Conservation (phyloP, 2,797 vertebrate genomes). For the Somateria mollissima region DNA sequence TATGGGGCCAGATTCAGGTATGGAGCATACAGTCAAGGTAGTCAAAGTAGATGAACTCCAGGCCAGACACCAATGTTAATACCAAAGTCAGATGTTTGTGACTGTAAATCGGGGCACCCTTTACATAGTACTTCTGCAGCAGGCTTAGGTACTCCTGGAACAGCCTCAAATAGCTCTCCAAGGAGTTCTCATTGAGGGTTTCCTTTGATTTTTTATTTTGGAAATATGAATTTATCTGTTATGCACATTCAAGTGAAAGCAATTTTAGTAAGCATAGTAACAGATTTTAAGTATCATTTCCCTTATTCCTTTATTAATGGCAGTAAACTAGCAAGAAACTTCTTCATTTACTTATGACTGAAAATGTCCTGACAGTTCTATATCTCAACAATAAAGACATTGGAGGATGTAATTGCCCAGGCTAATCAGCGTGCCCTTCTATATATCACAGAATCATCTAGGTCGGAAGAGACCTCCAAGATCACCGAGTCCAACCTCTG, state of each 20-base stretch:
- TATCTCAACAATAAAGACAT: background rate
- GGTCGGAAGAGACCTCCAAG: no score
- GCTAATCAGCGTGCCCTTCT: background rate
- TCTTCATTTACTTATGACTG: background rate
- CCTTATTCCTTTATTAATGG: background rate
- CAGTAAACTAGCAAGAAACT: background rate
- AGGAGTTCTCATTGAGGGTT: constrained; percentile 91
- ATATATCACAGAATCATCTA: no score
- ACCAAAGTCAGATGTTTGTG: constrained; percentile 92
- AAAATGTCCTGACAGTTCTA: background rate
- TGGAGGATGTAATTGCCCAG: background rate
- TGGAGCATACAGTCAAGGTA: constrained; percentile 86
- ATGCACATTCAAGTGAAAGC: background rate
- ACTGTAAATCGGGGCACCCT: constrained; percentile 93
- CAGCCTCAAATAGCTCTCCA: constrained; percentile 93
- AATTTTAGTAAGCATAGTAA: background rate
- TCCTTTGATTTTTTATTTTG: background rate
- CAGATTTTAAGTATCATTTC: background rate
- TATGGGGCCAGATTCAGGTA: constrained; percentile 96
- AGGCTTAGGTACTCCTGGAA: constrained; percentile 91
- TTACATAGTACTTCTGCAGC: constrained; percentile 93
- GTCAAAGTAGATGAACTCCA: constrained; percentile 93
- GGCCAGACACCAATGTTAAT: constrained; percentile 90
- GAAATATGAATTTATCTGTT: background rate
- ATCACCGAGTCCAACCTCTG: no score